Percentiles rank a stretch among this genome's conserved stretches.
Conservation (phyloP, 2,888 invertebrate species). For the Ceriagrion tenellum region DNA sequence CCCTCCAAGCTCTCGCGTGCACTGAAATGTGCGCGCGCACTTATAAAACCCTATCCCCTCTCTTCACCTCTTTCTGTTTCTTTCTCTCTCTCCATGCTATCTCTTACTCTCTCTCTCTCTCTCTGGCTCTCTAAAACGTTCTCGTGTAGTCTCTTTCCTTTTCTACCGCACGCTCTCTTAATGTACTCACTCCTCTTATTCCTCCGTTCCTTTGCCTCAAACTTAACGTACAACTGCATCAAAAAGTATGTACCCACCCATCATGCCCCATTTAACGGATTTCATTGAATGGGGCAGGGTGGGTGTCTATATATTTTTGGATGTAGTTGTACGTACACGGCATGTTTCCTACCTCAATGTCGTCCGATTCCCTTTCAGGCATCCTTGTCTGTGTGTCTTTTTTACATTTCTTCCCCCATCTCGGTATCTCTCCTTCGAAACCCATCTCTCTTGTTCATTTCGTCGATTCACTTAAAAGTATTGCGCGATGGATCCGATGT, state of each 20-base stretch:
- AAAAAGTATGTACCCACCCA: too few relatives aligned
- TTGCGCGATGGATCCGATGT: background rate
- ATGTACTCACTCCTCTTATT: too few relatives aligned
- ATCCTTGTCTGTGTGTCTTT: background rate
- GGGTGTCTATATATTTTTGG: too few relatives aligned
- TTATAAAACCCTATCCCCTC: background rate
- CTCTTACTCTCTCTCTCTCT: background rate
- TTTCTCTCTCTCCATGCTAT: background rate
- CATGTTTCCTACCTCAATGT: background rate
- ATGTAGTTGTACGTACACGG: too few relatives aligned
- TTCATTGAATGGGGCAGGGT: too few relatives aligned
- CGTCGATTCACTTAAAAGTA: background rate
- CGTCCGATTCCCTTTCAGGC: background rate
- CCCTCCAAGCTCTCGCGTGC: slow-evolving; percentile 14
- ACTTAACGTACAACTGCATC: too few relatives aligned
- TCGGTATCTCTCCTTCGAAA: background rate
- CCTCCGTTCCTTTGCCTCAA: too few relatives aligned
- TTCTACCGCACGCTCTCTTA: background rate
- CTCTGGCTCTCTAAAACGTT: background rate
- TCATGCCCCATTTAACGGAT: too few relatives aligned
- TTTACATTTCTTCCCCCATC: background rate
- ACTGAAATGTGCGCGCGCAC: slow-evolving; percentile 54
- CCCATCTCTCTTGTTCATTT: background rate
- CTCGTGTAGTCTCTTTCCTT: background rate
- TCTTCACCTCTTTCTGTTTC: background rate